Evolutionary conservation across 1,140 invertebrate species (phyloP).

Genomic region (Euborellia annulipes): DNA sequence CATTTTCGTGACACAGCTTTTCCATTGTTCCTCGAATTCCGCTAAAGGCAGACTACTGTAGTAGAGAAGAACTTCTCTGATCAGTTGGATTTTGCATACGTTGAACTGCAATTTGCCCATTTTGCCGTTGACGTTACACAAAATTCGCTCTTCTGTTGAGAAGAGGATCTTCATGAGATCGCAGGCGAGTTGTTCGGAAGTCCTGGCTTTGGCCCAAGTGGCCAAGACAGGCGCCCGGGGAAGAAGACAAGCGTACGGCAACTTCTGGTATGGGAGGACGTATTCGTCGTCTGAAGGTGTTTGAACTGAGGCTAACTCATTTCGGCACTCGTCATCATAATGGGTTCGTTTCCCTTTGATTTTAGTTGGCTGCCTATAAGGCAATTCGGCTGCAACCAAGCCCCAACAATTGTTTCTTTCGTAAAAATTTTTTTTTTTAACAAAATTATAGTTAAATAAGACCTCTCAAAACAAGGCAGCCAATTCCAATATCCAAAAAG

Average conservation of each 20-base stretch:
- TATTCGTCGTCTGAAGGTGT: constrained; percentile 12
- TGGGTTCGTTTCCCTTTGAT: no score
- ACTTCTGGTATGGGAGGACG: constrained; percentile 28
- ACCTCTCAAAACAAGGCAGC: no score
- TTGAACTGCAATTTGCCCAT: constrained; percentile 35
- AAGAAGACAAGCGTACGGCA: constrained; percentile 32
- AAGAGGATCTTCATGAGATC: constrained; percentile 35
- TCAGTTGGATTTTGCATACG: constrained; percentile 31
- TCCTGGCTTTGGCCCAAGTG: constrained; percentile 30
- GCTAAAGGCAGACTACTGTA: constrained; percentile 28
- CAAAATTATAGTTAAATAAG: no score
- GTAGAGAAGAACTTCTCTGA: constrained; percentile 30
- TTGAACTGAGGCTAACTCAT: no score
- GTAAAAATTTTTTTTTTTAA: no score
- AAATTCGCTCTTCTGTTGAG: constrained; percentile 31
- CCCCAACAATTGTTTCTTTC: no score
- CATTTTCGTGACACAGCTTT: constrained; percentile 34
- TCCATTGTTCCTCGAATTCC: constrained; percentile 34
- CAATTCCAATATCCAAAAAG: no score
- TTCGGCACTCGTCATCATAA: no score
- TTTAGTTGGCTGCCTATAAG: no score
- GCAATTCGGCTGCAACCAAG: no score
- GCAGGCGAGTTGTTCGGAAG: constrained; percentile 33
- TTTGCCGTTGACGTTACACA: constrained; percentile 35
- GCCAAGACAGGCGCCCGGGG: constrained; percentile 29